Conservation (phyloP, 2,797 vertebrate genomes). For the Nannoperca australis region DNA sequence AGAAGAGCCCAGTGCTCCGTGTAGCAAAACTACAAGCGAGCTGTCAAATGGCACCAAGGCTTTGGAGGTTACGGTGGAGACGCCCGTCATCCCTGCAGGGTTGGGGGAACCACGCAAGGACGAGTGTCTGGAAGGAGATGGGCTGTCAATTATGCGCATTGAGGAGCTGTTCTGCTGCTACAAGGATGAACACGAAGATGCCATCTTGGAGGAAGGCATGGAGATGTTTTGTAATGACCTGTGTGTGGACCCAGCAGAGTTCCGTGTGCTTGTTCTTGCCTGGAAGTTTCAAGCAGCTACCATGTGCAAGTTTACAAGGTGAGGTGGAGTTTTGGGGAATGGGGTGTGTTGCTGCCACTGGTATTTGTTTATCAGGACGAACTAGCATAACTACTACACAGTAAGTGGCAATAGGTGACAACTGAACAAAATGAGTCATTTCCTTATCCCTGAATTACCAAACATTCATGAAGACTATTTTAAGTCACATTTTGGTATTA, state of each 20-base stretch:
- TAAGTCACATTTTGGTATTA: neutral
- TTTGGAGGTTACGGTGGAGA: slow-evolving; percentile 88
- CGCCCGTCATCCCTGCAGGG: slow-evolving; percentile 77
- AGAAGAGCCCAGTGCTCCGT: slow-evolving; percentile 87
- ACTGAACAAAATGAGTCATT: neutral
- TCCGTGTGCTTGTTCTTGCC: slow-evolving; percentile 96
- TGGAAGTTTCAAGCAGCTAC: slow-evolving; percentile 99
- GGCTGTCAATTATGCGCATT: slow-evolving; percentile 89
- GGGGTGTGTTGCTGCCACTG: neutral
- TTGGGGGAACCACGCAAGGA: slow-evolving; percentile 87
- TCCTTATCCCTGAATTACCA: neutral
- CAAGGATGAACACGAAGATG: slow-evolving; percentile 95
- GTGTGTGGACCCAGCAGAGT: slow-evolving; percentile 97
- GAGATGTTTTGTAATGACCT: slow-evolving; percentile 97
- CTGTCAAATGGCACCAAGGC: slow-evolving; percentile 96
- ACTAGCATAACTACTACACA: slow-evolving; percentile 1
- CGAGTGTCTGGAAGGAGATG: slow-evolving; percentile 85
- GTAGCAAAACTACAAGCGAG: slow-evolving; percentile 90
- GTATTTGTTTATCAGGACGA: slow-evolving; percentile 30
- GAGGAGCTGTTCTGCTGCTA: slow-evolving; percentile 94
- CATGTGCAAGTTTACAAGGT: slow-evolving; percentile 99
- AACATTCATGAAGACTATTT: neutral
- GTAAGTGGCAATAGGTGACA: neutral
- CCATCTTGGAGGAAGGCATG: slow-evolving; percentile 99
- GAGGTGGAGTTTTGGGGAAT: slow-evolving; percentile 53